phyloP scores from a whole-genome alignment of 1,140 invertebrate species.

The Penaeus japonicus region DNA sequence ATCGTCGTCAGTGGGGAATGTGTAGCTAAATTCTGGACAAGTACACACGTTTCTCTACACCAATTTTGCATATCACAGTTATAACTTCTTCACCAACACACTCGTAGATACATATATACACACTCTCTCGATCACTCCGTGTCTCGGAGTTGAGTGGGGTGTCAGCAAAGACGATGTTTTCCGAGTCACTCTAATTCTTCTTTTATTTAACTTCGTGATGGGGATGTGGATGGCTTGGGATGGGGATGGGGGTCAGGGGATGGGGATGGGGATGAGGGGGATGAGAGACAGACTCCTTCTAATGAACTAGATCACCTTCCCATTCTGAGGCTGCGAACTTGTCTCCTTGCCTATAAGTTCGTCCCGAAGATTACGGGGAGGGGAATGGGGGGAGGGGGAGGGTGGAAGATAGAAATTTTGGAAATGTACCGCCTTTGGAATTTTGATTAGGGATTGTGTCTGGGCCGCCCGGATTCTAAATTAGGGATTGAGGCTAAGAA shows the following conservation, averaged over 20 bases:
- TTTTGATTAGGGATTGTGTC: too few species aligned
- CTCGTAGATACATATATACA: conserved; percentile 4
- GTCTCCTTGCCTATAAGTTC: too few species aligned
- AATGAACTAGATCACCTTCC: neutral
- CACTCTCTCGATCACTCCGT: neutral
- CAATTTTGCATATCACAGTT: conserved; percentile 1
- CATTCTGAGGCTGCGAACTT: too few species aligned
- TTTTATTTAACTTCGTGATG: too few species aligned
- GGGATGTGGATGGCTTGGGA: neutral
- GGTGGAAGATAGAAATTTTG: too few species aligned
- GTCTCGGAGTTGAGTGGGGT: neutral
- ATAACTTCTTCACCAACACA: conserved; percentile 8
- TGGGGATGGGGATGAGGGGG: neutral
- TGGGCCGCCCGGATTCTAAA: too few species aligned
- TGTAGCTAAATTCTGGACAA: neutral
- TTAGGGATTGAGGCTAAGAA: too few species aligned
- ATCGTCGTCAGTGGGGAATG: neutral
- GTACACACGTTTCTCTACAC: neutral
- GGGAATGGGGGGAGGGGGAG: too few species aligned
- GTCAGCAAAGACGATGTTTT: neutral
- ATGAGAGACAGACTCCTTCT: neutral
- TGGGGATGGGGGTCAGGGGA: neutral
- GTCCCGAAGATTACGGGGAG: too few species aligned
- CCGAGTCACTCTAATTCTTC: too few species aligned
- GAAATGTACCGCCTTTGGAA: too few species aligned